A percentile compares a stretch with the other conserved stretches of the same genome.
Conservation (phyloP, 2,888 invertebrate species). For the Polyommatus icarus region DNA sequence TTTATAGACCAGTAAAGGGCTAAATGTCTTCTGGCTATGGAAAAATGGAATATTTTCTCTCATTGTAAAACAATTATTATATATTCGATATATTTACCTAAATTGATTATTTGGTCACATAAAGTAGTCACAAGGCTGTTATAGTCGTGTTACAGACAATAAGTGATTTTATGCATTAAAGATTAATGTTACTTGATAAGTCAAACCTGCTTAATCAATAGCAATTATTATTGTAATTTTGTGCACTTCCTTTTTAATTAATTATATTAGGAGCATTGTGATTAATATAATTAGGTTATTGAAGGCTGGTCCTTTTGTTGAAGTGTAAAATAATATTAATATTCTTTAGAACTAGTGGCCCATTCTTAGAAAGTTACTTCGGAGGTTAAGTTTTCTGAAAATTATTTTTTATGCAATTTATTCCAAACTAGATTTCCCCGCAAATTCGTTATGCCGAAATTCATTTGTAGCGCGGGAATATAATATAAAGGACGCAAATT, state of each 20-base stretch:
- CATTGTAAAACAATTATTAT: background rate
- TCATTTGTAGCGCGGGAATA: background rate
- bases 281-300: slow-evolving; percentile 15
- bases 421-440: no score
- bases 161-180: background rate
- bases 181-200: slow-evolving; percentile 2
- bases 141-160: slow-evolving; percentile 5
- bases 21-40: background rate
- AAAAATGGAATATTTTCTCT: background rate
- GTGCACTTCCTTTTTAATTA: background rate
- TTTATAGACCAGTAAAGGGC: background rate
- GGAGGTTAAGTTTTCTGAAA: background rate
- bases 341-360: slow-evolving; percentile 10
- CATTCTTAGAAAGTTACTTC: background rate
- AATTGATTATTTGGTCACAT: background rate
- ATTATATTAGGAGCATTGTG: slow-evolving; percentile 17
- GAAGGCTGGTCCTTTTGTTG: slow-evolving; percentile 24
- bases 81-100: background rate
- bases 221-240: background rate
- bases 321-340: slow-evolving; percentile 6
- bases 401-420: background rate
- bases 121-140: background rate
- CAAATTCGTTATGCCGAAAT: no score
- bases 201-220: background rate
- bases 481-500: background rate